Evolutionary conservation across 2,888 invertebrate genomes (phyloP), one percentile per base, ranked within the genome.

Genomic region (Loripinus fragilis): DNA sequence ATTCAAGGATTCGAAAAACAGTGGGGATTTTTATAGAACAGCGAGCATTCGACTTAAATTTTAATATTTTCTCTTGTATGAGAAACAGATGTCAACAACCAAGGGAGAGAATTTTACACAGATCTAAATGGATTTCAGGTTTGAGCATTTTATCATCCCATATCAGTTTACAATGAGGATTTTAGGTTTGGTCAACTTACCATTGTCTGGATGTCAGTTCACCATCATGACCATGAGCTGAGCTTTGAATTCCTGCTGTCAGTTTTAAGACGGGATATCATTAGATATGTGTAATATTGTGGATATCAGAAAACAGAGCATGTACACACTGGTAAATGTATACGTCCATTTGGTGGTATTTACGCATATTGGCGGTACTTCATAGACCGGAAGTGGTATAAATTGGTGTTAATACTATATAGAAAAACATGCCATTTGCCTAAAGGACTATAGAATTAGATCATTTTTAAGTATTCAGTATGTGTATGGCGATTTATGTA

Each of bases 141-240:
- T 75, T 45, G 45, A n/a, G n/a, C n/a, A n/a, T n/a, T n/a, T n/a
- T n/a, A n/a, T n/a, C n/a, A n/a, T n/a, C n/a, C n/a, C n/a, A n/a
- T n/a, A n/a, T n/a, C n/a, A n/a, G n/a, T n/a, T n/a, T n/a, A n/a
- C 94, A 98, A 0, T 99, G 99, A 94, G 98, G 97, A 28, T 96
- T 97, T 93, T 92, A 92, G 90, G 93, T 92, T 74, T 41, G 41
- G 7, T n/a, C n/a, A n/a, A n/a, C n/a, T n/a, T n/a, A n/a, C n/a
- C n/a, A n/a, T n/a, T n/a, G n/a, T n/a, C n/a, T n/a, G n/a, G n/a
- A n/a, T n/a, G 15, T 10, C 41, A 41, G 41, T 41, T 41, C 15
- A 41, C 41, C 7, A 10, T 41, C 8, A 7, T 98, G 97, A n/a
- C n/a, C n/a, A n/a, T n/a, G n/a, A n/a, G n/a, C n/a, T n/a, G n/a